These are phyloP conservation scores for Ctenopoma kingsleyae DNA, from an alignment of 2,797 vertebrate genomes.

Conservation along the genomic window DNA sequence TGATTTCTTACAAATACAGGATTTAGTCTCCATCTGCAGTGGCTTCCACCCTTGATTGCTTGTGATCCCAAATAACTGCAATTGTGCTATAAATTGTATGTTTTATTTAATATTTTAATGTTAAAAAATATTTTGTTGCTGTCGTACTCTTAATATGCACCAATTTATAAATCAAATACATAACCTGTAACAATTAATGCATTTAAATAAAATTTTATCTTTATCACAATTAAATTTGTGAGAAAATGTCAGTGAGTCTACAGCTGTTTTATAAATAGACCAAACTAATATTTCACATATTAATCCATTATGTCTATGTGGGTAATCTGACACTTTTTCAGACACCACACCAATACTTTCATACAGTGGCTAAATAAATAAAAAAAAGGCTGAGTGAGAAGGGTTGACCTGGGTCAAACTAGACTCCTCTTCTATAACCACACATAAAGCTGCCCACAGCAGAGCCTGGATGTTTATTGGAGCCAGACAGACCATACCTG, in stretches of 20 bases:
- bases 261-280: background rate
- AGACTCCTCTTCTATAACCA: background rate
- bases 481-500: conserved; percentile 77
- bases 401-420: background rate
- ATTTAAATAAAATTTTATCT: no score
- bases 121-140: no score
- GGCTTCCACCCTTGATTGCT: background rate
- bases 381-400: background rate
- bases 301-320: no score
- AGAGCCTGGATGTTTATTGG: conserved; percentile 72
- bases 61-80: no score
- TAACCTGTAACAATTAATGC: no score
- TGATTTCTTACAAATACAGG: background rate
- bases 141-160: no score
- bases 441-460: background rate
- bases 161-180: no score
- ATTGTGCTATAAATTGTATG: no score
- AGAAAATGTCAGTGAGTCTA: background rate
- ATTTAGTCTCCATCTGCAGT: background rate
- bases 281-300: no score
- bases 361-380: background rate
- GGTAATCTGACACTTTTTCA: no score
- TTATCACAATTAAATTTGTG: no score
- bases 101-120: no score
- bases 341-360: background rate